Percentiles rank a stretch among this genome's conserved stretches.
Evolutionary conservation across 2,113 vertebrate species (phyloP).

Genomic region (Probosciger aterrimus): DNA sequence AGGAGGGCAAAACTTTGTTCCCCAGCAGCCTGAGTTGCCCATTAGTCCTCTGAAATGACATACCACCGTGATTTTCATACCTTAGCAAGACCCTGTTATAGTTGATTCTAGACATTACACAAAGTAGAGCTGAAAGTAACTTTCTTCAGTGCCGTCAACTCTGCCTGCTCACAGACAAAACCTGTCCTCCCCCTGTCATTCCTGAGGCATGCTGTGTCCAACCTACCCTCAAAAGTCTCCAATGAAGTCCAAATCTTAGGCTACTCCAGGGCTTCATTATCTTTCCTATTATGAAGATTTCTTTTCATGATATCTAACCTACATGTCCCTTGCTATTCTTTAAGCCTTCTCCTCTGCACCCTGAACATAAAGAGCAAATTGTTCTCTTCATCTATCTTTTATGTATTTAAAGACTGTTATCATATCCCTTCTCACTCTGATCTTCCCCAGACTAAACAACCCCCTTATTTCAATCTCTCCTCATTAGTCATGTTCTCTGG

Average conservation of each 20-base stretch:
- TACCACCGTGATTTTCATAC: not conserved
- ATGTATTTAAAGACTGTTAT: conserved; percentile 6
- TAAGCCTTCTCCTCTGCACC: not conserved
- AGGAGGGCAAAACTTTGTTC: not conserved
- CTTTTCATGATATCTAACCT: not conserved
- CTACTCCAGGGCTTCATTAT: not conserved
- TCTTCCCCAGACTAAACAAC: conserved; percentile 48
- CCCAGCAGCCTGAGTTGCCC: not conserved
- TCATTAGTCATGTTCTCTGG: not conserved
- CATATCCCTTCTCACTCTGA: not conserved
- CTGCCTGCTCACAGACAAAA: conserved; percentile 8
- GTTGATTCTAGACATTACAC: not conserved
- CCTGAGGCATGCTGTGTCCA: not conserved
- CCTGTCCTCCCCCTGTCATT: not conserved
- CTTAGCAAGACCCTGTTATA: not conserved
- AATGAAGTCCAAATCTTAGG: not conserved
- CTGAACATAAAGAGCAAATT: not conserved
- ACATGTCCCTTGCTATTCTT: not conserved
- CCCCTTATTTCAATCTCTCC: not conserved
- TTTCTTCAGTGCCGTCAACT: not conserved
- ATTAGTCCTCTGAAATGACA: not conserved
- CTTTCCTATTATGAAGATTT: not conserved
- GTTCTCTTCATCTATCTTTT: not conserved
- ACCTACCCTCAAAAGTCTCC: not conserved
- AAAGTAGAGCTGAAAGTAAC: not conserved